Conservation (phyloP, 1,140 invertebrate genomes). For the Euglossa dilemma region DNA sequence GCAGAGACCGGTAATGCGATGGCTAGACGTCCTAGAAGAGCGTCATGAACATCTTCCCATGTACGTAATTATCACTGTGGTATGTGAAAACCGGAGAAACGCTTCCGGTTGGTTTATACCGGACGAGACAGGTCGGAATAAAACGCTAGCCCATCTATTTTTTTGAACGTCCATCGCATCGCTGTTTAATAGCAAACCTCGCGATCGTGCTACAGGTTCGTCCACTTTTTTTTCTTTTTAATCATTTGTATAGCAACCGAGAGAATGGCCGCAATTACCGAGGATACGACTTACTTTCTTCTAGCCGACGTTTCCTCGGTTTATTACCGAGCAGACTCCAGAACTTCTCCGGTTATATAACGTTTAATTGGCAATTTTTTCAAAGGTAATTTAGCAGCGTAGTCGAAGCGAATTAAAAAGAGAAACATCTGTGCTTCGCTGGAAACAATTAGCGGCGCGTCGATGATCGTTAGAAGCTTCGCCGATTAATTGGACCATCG, state of each 20-base stretch:
- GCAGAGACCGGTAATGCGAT: conserved; percentile 47
- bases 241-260: neutral
- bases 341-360: conserved; percentile 4
- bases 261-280: neutral
- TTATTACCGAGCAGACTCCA: neutral
- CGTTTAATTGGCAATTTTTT: neutral
- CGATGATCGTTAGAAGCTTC: neutral
- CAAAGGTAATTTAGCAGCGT: no score
- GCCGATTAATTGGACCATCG: conserved; percentile 32
- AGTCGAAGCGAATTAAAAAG: neutral
- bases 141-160: conserved; percentile 24
- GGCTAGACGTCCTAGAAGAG: conserved; percentile 58
- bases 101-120: conserved; percentile 75
- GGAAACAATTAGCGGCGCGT: neutral
- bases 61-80: conserved; percentile 78
- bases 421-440: neutral
- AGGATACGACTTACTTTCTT: conserved; percentile 13
- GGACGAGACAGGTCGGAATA: conserved; percentile 14
- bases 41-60: conserved; percentile 72
- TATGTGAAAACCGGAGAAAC: conserved; percentile 81
- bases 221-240: neutral
- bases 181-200: neutral
- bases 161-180: neutral
- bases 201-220: neutral
- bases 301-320: neutral